Evolutionary conservation across 2,797 vertebrate species (phyloP).

Genomic region (Takifugu ocellatus): DNA sequence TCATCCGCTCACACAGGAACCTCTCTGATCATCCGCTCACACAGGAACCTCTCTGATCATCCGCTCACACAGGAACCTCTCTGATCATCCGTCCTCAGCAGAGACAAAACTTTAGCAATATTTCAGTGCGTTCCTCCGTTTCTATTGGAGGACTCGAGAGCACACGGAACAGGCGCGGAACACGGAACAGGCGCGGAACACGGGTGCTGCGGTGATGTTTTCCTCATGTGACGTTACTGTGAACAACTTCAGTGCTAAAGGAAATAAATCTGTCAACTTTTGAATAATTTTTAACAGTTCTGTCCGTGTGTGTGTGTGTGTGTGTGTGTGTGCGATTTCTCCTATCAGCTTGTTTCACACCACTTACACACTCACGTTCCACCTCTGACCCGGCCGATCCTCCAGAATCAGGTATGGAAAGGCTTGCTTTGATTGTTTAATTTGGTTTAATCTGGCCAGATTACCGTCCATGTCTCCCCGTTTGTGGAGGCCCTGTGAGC

Average conservation of each 20-base stretch:
- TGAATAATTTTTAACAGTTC: slow-evolving; percentile 7
- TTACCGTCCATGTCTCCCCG: too few relatives aligned
- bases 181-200: slow-evolving; percentile 77
- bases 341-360: too few relatives aligned
- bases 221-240: slow-evolving; percentile 92
- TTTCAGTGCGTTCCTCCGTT: slow-evolving; percentile 85
- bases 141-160: slow-evolving; percentile 77
- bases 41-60: slow-evolving; percentile 19
- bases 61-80: slow-evolving; percentile 76
- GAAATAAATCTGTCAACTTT: slow-evolving; percentile 84
- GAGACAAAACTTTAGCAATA: slow-evolving; percentile 89
- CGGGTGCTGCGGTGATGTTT: slow-evolving; percentile 74
- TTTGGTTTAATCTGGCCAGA: too few relatives aligned
- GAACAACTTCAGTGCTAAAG: slow-evolving; percentile 92
- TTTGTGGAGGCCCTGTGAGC: too few relatives aligned
- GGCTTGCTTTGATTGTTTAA: too few relatives aligned
- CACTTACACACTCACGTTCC: too few relatives aligned
- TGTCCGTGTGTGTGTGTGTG: slow-evolving; percentile 1
- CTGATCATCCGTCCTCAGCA: slow-evolving; percentile 61
- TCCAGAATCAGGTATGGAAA: too few relatives aligned
- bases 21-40: too few relatives aligned
- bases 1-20: too few relatives aligned
- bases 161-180: slow-evolving; percentile 70
- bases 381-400: too few relatives aligned
- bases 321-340: background rate